Evolutionary conservation across 2,113 vertebrate genomes (phyloP).

Genomic region (Daboia siamensis): DNA sequence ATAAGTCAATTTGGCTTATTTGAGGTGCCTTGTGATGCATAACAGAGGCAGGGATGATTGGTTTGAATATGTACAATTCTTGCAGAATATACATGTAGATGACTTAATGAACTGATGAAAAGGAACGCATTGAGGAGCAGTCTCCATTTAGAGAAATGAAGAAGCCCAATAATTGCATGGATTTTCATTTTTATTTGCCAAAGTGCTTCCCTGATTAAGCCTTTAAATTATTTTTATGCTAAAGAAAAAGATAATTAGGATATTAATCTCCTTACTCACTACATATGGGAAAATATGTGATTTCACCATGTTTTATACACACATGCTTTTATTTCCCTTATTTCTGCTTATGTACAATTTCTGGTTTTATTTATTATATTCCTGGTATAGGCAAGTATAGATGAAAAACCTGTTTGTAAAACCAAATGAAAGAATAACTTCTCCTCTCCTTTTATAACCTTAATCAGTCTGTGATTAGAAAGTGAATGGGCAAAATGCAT

Average conservation of each 20-base stretch:
- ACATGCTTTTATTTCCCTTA: neutral
- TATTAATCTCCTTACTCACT: constrained; percentile 33
- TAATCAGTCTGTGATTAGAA: neutral
- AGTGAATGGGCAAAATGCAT: neutral
- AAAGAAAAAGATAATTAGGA: constrained; percentile 41
- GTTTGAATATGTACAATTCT: constrained; percentile 8
- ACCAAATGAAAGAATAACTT: neutral
- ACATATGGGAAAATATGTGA: constrained; percentile 19
- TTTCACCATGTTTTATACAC: constrained; percentile 23
- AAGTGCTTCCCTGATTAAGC: constrained; percentile 30
- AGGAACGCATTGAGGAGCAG: constrained; percentile 5
- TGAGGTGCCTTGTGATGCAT: neutral
- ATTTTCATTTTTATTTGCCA: constrained; percentile 33
- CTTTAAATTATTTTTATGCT: constrained; percentile 26
- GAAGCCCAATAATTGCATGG: constrained; percentile 45
- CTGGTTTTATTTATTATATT: constrained; percentile 33
- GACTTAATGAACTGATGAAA: constrained; percentile 33
- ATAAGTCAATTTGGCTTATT: constrained; percentile 30
- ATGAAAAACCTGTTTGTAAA: neutral
- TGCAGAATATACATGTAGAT: constrained; percentile 5
- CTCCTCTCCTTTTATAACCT: constrained; percentile 7
- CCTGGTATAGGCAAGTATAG: neutral
- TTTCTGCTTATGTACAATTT: constrained; percentile 16
- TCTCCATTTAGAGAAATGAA: constrained; percentile 25
- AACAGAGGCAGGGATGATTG: constrained; percentile 23